These are phyloP conservation scores for Steinernema khuongi DNA, from an alignment of 1,140 invertebrate genomes.

Conservation along the genomic window DNA sequence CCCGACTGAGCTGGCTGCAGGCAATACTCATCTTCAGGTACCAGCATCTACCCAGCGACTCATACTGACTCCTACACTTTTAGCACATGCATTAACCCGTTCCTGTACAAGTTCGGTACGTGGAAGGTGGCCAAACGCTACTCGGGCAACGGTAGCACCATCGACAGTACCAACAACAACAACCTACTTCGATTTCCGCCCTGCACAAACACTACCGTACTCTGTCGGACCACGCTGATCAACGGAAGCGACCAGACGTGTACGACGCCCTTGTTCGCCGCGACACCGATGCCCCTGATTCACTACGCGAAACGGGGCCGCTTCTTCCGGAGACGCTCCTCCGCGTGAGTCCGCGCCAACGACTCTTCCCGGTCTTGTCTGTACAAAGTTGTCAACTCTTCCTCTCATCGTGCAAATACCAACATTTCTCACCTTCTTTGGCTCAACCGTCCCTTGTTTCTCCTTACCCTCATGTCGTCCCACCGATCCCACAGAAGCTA, in stretches of 20 bases:
- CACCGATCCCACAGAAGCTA: no score
- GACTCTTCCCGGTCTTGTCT: not conserved
- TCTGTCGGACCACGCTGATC: slow-evolving; percentile 2
- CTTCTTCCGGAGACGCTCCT: not conserved
- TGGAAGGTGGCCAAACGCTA: slow-evolving; percentile 27
- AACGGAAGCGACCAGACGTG: slow-evolving; percentile 1
- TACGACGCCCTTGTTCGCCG: not conserved
- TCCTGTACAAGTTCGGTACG: slow-evolving; percentile 47
- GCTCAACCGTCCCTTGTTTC: no score
- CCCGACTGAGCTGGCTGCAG: slow-evolving; percentile 50
- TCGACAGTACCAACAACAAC: slow-evolving; percentile 1
- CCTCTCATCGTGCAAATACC: no score
- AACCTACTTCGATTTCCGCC: slow-evolving; percentile 1
- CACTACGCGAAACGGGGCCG: not conserved
- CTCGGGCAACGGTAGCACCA: not conserved
- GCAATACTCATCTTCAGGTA: slow-evolving; percentile 52
- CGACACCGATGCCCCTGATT: not conserved
- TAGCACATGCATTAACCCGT: slow-evolving; percentile 47
- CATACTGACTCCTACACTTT: not conserved
- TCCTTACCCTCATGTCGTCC: no score
- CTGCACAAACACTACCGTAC: not conserved
- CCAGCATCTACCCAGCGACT: not conserved
- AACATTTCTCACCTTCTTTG: no score
- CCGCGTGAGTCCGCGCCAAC: not conserved
- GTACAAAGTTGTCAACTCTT: not conserved